Conservation (phyloP, 2,113 vertebrate genomes). For the Prionailurus bengalensis region DNA sequence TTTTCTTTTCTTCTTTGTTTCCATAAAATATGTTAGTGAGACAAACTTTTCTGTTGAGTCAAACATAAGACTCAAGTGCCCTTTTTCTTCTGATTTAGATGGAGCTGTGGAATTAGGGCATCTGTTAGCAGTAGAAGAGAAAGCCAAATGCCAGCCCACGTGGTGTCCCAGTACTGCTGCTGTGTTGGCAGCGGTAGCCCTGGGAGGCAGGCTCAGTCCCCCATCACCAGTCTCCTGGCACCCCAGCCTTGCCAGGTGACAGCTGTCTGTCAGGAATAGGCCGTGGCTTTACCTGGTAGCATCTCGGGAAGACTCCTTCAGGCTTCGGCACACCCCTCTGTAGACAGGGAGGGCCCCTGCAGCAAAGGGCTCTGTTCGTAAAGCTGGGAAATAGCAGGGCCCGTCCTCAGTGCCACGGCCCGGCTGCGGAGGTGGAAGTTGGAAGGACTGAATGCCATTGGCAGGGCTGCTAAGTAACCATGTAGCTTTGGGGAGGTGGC, state of each 20-base stretch:
- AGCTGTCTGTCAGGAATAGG: background rate
- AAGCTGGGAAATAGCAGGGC: background rate
- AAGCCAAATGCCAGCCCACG: background rate
- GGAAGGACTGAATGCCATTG: background rate
- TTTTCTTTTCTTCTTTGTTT: constrained; percentile 25
- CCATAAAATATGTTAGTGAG: constrained; percentile 9
- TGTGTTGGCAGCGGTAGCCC: background rate
- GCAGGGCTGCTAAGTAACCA: no score
- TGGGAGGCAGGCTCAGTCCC: background rate
- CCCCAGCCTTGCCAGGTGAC: background rate
- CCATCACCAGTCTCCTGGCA: background rate
- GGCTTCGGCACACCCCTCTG: background rate
- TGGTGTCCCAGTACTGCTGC: background rate
- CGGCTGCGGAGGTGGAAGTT: background rate
- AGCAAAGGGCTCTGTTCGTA: background rate
- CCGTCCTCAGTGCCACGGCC: background rate
- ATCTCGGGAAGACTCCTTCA: background rate
- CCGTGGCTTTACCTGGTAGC: background rate
- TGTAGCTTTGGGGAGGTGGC: background rate
- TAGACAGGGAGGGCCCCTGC: background rate
- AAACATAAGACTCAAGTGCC: background rate
- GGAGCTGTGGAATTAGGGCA: background rate
- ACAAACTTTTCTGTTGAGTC: background rate
- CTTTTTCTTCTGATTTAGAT: background rate
- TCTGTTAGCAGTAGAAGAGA: background rate